phyloP scores from a whole-genome alignment of 2,113 vertebrate genomes.

The Microcebus murinus region DNA sequence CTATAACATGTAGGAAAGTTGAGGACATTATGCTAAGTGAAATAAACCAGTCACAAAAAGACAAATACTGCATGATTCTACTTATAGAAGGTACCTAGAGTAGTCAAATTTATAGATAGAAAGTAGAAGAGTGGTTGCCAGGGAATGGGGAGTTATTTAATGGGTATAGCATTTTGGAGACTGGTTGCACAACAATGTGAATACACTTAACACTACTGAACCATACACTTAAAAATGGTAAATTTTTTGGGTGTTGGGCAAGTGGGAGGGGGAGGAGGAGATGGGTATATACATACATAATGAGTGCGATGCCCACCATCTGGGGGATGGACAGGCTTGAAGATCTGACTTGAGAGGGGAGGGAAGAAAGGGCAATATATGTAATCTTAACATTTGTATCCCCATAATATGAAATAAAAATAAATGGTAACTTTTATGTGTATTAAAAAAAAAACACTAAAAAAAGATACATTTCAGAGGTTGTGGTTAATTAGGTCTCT shows the following conservation, averaged over 20 bases:
- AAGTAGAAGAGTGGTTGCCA: neutral
- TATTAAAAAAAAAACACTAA: conserved; percentile 4
- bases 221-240: conserved; percentile 25
- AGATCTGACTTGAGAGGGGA: no score
- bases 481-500: conserved; percentile 6
- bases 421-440: conserved; percentile 27
- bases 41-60: conserved; percentile 42
- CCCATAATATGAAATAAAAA: no score
- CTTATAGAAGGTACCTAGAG: neutral
- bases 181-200: neutral
- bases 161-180: neutral
- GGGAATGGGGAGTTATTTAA: neutral
- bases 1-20: conserved; percentile 39
- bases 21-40: neutral
- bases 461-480: neutral
- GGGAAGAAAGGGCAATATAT: no score
- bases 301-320: no score
- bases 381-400: no score
- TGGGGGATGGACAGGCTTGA: no score
- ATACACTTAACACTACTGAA: neutral
- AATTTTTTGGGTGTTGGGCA: neutral
- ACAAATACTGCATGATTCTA: conserved; percentile 44
- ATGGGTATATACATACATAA: no score
- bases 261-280: no score
- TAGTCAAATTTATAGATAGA: conserved; percentile 16